A percentile compares a stretch with the other conserved stretches of the same genome.
Conservation (phyloP, 2,888 invertebrate genomes). For the Synergus gifuensis region DNA sequence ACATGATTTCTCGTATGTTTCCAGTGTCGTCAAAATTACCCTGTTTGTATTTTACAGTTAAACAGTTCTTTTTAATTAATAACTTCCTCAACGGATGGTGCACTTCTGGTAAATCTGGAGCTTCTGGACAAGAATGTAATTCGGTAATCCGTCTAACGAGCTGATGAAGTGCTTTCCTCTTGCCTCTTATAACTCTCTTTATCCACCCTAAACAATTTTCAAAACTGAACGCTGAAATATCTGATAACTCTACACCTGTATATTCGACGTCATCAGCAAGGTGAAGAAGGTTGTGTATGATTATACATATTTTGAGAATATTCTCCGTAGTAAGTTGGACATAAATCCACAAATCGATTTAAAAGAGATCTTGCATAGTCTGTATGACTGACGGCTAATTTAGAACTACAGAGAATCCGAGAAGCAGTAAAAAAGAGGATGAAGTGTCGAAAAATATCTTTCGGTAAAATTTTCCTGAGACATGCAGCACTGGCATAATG, state of each 20-base stretch:
- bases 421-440: constrained; percentile 51
- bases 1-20: neutral
- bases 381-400: constrained; percentile 37
- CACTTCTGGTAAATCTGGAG: neutral
- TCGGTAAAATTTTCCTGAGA: constrained; percentile 46
- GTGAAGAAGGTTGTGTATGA: constrained; percentile 52
- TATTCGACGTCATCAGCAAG: constrained; percentile 49
- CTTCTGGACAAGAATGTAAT: neutral
- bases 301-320: constrained; percentile 52
- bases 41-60: no score
- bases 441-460: constrained; percentile 51
- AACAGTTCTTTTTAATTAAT: neutral
- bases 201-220: constrained; percentile 56
- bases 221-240: constrained; percentile 49
- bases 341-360: constrained; percentile 49
- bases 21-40: neutral
- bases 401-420: constrained; percentile 48
- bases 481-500: constrained; percentile 46
- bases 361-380: constrained; percentile 49
- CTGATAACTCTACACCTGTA: constrained; percentile 39
- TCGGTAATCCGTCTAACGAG: neutral
- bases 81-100: neutral
- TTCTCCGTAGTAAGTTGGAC: constrained; percentile 54
- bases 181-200: constrained; percentile 41
- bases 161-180: neutral